Percentiles rank a stretch among this genome's conserved stretches.
phyloP scores from a whole-genome alignment of 2,797 vertebrate genomes.

The Macrochelys suwanniensis region DNA sequence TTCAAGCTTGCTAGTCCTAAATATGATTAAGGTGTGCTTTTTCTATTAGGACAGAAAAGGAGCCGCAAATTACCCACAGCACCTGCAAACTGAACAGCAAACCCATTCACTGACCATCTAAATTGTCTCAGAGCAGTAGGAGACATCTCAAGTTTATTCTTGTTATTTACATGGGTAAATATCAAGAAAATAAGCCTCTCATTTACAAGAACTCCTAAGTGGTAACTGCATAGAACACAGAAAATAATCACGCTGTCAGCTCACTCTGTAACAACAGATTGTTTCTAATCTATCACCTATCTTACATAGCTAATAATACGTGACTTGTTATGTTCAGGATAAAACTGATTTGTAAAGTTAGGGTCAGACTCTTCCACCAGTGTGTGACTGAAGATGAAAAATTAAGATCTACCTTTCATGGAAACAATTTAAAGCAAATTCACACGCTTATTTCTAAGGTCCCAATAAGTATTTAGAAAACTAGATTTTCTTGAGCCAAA shows the following conservation, averaged over 20 bases:
- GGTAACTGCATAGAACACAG: slow-evolving; percentile 19
- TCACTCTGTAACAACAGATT: not conserved
- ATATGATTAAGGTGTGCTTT: slow-evolving; percentile 56
- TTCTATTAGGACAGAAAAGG: slow-evolving; percentile 51
- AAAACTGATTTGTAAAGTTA: slow-evolving; percentile 21
- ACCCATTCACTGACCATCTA: slow-evolving; percentile 47
- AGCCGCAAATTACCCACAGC: slow-evolving; percentile 15
- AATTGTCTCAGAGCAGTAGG: slow-evolving; percentile 54
- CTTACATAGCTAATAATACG: not conserved
- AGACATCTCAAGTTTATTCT: slow-evolving; percentile 23
- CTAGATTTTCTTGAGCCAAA: not conserved
- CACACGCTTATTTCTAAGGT: slow-evolving; percentile 23
- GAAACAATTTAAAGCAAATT: not conserved
- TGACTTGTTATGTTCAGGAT: not conserved
- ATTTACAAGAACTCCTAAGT: slow-evolving; percentile 40
- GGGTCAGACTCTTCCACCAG: not conserved
- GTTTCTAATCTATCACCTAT: slow-evolving; percentile 14
- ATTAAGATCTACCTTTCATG: not conserved
- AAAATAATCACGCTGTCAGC: slow-evolving; percentile 26
- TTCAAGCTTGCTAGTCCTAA: slow-evolving; percentile 34
- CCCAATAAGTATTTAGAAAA: not conserved
- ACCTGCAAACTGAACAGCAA: slow-evolving; percentile 54
- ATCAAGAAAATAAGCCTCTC: slow-evolving; percentile 36
- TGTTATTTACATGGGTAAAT: slow-evolving; percentile 52
- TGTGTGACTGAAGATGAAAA: slow-evolving; percentile 15